Evolutionary conservation across 2,888 invertebrate genomes (phyloP).

Genomic region (Drosophila acutilabella): DNA sequence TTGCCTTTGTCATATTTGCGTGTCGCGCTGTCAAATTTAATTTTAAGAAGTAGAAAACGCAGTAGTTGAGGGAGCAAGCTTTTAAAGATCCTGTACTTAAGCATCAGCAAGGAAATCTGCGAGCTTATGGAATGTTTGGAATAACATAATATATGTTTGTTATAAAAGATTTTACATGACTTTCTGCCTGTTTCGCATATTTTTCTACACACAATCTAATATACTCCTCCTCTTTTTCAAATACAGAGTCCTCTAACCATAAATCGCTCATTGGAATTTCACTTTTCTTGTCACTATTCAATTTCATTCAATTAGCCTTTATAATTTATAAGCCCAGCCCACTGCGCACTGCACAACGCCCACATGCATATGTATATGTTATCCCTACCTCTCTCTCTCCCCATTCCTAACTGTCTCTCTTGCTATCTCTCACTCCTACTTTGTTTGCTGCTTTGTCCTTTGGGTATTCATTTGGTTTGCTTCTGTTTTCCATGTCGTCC

Average conservation of each 20-base stretch:
- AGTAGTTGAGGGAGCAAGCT: too few relatives aligned
- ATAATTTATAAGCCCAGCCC: constrained; percentile 65
- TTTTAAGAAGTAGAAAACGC: neutral
- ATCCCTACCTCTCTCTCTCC: too few relatives aligned
- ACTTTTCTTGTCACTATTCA: constrained; percentile 78
- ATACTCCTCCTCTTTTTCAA: too few relatives aligned
- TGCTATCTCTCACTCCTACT: constrained; percentile 8
- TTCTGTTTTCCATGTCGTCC: constrained; percentile 39
- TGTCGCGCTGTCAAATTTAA: constrained; percentile 1
- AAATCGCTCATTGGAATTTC: constrained; percentile 71
- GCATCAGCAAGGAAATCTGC: too few relatives aligned
- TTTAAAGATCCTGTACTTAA: too few relatives aligned
- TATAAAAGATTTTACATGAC: too few relatives aligned
- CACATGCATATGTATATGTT: constrained; percentile 62
- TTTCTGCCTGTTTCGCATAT: too few relatives aligned
- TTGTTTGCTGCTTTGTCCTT: constrained; percentile 44
- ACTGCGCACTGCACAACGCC: constrained; percentile 1
- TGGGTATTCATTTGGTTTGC: constrained; percentile 52
- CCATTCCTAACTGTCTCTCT: neutral
- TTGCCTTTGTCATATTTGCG: neutral
- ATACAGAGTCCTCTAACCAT: constrained; percentile 27
- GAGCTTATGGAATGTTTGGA: too few relatives aligned
- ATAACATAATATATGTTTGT: too few relatives aligned
- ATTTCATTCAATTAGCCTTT: constrained; percentile 78
- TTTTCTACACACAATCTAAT: too few relatives aligned